Evolutionary conservation across 2,888 invertebrate species (phyloP), one percentile per base, ranked within the genome.

Genomic region (Mesoligia furuncula): DNA sequence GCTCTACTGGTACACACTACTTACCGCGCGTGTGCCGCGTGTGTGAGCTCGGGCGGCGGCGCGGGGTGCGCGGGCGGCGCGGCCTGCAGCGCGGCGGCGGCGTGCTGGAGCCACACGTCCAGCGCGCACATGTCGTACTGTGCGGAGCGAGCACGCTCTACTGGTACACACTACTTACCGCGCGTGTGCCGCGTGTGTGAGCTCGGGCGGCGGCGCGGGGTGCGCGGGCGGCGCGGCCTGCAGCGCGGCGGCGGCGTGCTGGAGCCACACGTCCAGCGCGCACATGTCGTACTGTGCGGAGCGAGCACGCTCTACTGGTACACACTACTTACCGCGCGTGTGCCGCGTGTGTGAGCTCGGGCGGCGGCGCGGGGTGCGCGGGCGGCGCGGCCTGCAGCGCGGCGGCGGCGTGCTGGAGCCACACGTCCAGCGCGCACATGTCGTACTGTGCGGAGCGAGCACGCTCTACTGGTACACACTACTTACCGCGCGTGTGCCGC

Each of bases 361-460:
- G 76, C 9, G 61, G 61, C 17, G 75, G 80, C 45, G 59, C 70
- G 57, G 80, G 73, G 6, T 0, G 51, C n/a, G 57, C 80, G 57
- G 73, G 59, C 31, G 71, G 73, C 36, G 65, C 1, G 51, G 75
- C 61, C 73, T 79, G 72, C 17, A 79, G 77, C 84, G 69, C 87
- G 80, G 70, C 87, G 39, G 81, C 81, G 2, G 95, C 95, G 91
- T 95, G 95, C 83, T 93, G 92, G 36, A 4, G 65, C n/a, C 27
- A 45, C 66, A 27, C 66, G 66, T 45, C 20, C 27, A 66, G 66
- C 27, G 66, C 45, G 66, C 45, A 66, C 66, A 20, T 27, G 45
- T 66, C 42, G 66, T 27, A 48, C 67, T 67, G 67, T 67, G 67
- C 67, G 20, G 8, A 7, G 66, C 45, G 27, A 20, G 20, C 45